These are phyloP conservation scores for Lepus oiostolus DNA, from an alignment of 2,797 vertebrate species.

Conservation along the genomic window DNA sequence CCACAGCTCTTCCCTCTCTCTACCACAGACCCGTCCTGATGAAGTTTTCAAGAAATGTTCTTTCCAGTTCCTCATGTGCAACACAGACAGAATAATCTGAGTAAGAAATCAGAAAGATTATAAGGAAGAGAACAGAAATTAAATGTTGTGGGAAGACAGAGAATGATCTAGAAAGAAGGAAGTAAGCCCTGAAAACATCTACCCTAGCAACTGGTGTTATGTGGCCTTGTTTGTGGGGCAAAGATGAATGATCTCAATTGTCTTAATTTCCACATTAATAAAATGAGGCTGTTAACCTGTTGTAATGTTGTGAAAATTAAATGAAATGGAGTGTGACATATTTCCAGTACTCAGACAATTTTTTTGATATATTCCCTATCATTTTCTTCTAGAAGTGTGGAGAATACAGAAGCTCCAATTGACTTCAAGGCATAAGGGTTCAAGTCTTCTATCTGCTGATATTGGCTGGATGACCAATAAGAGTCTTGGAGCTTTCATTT, in stretches of 20 bases:
- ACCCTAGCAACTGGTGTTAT: background rate
- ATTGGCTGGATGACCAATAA: background rate
- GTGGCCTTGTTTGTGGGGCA: background rate
- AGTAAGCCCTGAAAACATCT: background rate
- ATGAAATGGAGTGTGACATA: background rate
- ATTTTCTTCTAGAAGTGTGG: background rate
- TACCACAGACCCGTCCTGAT: background rate
- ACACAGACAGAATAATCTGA: background rate
- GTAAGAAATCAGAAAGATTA: background rate
- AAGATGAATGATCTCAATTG: background rate
- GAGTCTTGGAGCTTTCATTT: conserved; percentile 20
- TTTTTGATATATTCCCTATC: background rate
- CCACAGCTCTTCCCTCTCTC: background rate
- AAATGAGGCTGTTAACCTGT: background rate
- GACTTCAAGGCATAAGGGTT: background rate
- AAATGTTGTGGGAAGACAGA: background rate
- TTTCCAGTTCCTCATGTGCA: background rate
- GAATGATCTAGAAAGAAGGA: background rate
- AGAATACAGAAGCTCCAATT: background rate
- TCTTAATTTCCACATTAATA: background rate
- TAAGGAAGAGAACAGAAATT: background rate
- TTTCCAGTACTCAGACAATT: background rate
- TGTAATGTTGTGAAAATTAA: background rate
- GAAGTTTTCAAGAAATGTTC: background rate
- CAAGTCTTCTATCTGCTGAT: background rate